A percentile compares a stretch with the other conserved stretches of the same genome.
phyloP scores from a whole-genome alignment of 2,888 invertebrate species.

The Troides aeacus region DNA sequence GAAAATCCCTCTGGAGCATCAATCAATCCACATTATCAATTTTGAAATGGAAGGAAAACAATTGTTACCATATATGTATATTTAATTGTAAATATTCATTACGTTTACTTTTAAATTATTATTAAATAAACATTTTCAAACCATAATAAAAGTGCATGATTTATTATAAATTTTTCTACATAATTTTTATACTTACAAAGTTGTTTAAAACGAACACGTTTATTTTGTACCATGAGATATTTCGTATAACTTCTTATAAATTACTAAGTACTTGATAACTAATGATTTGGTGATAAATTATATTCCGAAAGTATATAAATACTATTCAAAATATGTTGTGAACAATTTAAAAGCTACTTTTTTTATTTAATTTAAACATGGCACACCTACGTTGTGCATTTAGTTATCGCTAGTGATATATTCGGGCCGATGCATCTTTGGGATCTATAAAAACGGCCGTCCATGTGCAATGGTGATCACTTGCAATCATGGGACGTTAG shows the following conservation, averaged over 20 bases:
- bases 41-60: not conserved
- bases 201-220: not conserved
- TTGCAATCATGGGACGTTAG: too few species aligned
- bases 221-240: not conserved
- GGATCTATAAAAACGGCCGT: too few species aligned
- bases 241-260: not conserved
- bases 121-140: not conserved
- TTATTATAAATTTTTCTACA: not conserved
- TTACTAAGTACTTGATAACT: conserved; percentile 12
- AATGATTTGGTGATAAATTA: not conserved
- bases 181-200: not conserved
- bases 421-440: too few species aligned
- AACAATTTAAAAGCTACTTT: not conserved
- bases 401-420: too few species aligned
- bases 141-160: not conserved
- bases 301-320: not conserved
- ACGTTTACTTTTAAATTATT: not conserved
- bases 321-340: not conserved
- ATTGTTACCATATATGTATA: not conserved
- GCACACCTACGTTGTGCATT: too few species aligned
- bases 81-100: not conserved
- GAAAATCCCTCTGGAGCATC: not conserved
- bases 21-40: not conserved
- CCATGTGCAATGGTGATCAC: too few species aligned
- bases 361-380: too few species aligned